These are phyloP conservation scores for Cochlearius cochlearius DNA, from an alignment of 2,113 vertebrate genomes.

Conservation along the genomic window DNA sequence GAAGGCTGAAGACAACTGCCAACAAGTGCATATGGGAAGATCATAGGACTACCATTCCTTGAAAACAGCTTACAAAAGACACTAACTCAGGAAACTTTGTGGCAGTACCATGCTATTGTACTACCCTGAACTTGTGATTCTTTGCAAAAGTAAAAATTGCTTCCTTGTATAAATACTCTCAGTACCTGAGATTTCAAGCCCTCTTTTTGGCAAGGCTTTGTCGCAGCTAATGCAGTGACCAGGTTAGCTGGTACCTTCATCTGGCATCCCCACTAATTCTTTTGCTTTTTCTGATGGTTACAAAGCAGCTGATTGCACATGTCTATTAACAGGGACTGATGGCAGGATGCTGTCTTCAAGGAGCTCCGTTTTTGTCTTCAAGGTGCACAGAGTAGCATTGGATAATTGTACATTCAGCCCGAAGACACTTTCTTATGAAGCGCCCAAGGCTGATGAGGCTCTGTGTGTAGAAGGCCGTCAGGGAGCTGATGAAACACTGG, in stretches of 20 bases:
- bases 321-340: not conserved
- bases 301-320: not conserved
- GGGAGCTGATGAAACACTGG: not conserved
- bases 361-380: not conserved
- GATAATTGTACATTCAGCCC: not conserved
- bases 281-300: not conserved
- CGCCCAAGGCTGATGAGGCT: not conserved
- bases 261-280: not conserved
- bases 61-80: not conserved
- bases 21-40: not conserved
- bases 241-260: not conserved
- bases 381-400: not conserved
- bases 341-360: not conserved
- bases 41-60: not conserved
- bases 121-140: not conserved
- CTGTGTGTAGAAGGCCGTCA: not conserved
- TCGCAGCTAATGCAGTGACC: fast-evolving
- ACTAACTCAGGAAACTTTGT: not conserved
- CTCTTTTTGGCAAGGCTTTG: not conserved
- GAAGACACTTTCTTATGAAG: not conserved
- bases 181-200: not conserved
- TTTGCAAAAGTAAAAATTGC: not conserved
- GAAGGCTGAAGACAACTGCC: not conserved
- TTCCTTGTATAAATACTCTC: not conserved
- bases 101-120: not conserved